A percentile compares a stretch with the other conserved stretches of the same genome.
phyloP scores from a whole-genome alignment of 2,888 invertebrate species.

The Willowsia nigromaculata region DNA sequence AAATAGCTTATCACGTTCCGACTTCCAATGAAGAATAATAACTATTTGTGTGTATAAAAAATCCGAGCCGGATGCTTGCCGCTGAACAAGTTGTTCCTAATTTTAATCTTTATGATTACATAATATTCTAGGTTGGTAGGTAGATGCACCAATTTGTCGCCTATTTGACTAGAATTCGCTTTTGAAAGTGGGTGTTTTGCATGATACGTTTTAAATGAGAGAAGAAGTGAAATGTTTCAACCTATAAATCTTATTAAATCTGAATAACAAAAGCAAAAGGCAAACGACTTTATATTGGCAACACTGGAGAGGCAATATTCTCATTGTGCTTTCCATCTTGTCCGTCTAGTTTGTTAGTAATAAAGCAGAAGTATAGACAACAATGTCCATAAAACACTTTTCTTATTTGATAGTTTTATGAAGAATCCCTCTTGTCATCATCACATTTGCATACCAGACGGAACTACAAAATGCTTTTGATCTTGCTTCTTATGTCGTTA shows the following conservation, averaged over 20 bases:
- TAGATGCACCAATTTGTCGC: too few species aligned
- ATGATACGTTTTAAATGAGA: too few species aligned
- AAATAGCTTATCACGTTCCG: too few species aligned
- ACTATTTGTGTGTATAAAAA: too few species aligned
- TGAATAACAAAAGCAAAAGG: background rate
- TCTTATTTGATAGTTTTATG: slow-evolving; percentile 32
- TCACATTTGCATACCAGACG: slow-evolving; percentile 51
- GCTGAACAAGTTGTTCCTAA: too few species aligned
- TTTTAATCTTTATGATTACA: too few species aligned
- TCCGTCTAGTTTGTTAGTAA: background rate
- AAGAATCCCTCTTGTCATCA: slow-evolving; percentile 57
- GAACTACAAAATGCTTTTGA: slow-evolving; percentile 15
- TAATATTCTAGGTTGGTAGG: too few species aligned
- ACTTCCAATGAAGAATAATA: too few species aligned
- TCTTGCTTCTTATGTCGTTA: background rate
- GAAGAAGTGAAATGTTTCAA: background rate
- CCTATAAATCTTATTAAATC: background rate
- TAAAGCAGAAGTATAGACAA: slow-evolving; percentile 46
- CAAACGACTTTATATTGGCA: background rate
- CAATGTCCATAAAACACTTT: slow-evolving; percentile 55
- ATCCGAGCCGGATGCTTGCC: too few species aligned
- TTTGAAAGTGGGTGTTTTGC: too few species aligned
- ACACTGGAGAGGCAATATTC: background rate
- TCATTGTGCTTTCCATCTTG: background rate
- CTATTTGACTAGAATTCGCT: too few species aligned